A percentile compares a stretch with the other conserved stretches of the same genome.
These are phyloP conservation scores for Liasis olivaceus DNA, from an alignment of 2,797 vertebrate genomes.

Conservation along the genomic window DNA sequence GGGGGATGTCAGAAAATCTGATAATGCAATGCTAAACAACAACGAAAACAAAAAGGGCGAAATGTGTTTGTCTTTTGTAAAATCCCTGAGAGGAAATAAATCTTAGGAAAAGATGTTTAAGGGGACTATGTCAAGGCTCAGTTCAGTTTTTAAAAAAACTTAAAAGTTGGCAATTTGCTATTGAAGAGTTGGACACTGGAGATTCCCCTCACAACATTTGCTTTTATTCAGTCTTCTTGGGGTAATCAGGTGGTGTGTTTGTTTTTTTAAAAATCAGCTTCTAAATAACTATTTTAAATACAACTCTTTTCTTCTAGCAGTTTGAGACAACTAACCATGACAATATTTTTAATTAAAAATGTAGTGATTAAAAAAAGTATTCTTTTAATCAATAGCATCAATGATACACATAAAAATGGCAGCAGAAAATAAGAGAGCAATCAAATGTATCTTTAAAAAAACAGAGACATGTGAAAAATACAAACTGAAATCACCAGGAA, in stretches of 20 bases:
- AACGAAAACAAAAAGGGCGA: slow-evolving; percentile 45
- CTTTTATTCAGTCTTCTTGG: slow-evolving; percentile 59
- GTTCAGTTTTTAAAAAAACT: slow-evolving; percentile 64
- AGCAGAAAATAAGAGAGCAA: background rate
- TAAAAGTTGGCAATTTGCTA: slow-evolving; percentile 61
- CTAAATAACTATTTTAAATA: background rate
- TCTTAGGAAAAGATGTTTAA: slow-evolving; percentile 60
- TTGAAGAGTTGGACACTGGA: slow-evolving; percentile 66
- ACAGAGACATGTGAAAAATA: background rate
- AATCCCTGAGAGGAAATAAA: slow-evolving; percentile 63
- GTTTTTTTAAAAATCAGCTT: slow-evolving; percentile 22
- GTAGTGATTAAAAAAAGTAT: background rate
- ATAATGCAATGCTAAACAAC: slow-evolving; percentile 43
- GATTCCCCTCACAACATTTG: slow-evolving; percentile 63
- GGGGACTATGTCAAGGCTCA: slow-evolving; percentile 65
- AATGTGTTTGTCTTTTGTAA: slow-evolving; percentile 67
- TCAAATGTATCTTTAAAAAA: background rate
- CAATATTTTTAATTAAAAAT: background rate
- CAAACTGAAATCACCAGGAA: background rate
- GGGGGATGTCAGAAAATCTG: slow-evolving; percentile 57
- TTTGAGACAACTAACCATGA: background rate
- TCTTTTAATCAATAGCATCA: background rate
- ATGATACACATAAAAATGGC: background rate
- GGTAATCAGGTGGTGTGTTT: slow-evolving; percentile 48
- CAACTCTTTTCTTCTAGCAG: background rate